Conservation (phyloP, 2,797 vertebrate genomes). For the Labroides dimidiatus region DNA sequence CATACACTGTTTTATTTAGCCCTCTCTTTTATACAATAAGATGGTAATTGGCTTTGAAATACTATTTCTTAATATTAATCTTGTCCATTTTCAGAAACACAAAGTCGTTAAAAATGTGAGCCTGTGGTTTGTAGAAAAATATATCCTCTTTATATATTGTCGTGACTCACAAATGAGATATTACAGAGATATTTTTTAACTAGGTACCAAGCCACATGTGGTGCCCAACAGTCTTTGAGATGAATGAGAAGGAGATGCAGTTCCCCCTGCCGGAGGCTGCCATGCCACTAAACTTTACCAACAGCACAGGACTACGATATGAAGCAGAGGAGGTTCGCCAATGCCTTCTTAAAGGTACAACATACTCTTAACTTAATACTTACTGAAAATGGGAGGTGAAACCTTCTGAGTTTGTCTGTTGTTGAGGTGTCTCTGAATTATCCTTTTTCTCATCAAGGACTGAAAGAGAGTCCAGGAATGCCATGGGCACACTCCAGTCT, state of each 20-base stretch:
- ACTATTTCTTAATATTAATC: too few relatives aligned
- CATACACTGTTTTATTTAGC: too few relatives aligned
- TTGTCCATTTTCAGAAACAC: too few relatives aligned
- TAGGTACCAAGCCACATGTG: constrained; percentile 62
- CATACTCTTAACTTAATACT: constrained; percentile 42
- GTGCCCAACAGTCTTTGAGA: constrained; percentile 63
- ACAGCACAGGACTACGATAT: constrained; percentile 72
- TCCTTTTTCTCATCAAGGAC: background rate
- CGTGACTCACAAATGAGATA: too few relatives aligned
- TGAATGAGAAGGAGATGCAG: constrained; percentile 53
- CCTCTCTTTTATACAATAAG: too few relatives aligned
- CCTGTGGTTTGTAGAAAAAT: too few relatives aligned
- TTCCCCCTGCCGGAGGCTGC: constrained; percentile 48
- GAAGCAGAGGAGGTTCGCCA: constrained; percentile 80
- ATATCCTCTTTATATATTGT: too few relatives aligned
- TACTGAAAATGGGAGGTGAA: constrained; percentile 16
- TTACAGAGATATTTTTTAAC: background rate
- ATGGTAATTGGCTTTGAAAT: too few relatives aligned
- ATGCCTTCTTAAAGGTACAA: constrained; percentile 69
- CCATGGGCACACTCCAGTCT: constrained; percentile 57
- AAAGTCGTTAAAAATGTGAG: too few relatives aligned
- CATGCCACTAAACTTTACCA: constrained; percentile 60
- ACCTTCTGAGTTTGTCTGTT: background rate
- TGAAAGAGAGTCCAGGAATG: constrained; percentile 41
- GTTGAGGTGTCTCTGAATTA: background rate